Evolutionary conservation across 2,113 vertebrate genomes (phyloP).

Genomic region (Stomatorhinus ivindoensis): DNA sequence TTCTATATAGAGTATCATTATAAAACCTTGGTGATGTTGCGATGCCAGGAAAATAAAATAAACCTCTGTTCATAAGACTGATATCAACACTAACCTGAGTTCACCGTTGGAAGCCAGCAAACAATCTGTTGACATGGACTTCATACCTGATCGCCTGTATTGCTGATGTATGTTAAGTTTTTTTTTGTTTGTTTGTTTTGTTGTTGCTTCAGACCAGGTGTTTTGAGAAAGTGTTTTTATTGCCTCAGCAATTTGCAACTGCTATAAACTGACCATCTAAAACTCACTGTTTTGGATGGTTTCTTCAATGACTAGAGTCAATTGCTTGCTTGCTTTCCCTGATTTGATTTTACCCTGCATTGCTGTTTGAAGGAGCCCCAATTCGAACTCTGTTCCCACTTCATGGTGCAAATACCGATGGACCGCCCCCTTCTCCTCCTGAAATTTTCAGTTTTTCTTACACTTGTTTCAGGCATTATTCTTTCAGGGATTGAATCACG

Average conservation of each 20-base stretch:
- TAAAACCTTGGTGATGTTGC: conserved; percentile 63
- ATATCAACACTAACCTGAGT: conserved; percentile 23
- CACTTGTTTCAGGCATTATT: background rate
- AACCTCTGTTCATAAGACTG: conserved; percentile 25
- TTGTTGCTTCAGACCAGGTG: conserved; percentile 25
- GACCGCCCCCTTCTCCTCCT: background rate
- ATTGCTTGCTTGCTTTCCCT: background rate
- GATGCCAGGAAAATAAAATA: conserved; percentile 68
- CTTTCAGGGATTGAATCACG: background rate
- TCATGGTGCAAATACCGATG: background rate
- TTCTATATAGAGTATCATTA: conserved; percentile 62
- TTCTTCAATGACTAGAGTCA: conserved; percentile 10
- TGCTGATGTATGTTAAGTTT: conserved; percentile 11
- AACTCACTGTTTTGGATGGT: conserved; percentile 22
- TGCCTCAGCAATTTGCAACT: conserved; percentile 22
- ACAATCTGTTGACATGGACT: conserved; percentile 1
- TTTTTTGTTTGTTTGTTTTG: conserved; percentile 3
- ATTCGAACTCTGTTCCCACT: background rate
- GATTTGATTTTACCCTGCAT: background rate
- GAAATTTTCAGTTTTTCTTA: background rate
- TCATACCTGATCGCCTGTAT: conserved; percentile 11
- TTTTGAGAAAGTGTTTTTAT: conserved; percentile 25
- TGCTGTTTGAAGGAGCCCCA: background rate
- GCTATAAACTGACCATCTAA: conserved; percentile 23
- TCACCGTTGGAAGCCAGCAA: conserved; percentile 3